phyloP scores from a whole-genome alignment of 1,140 invertebrate genomes.

The Drosophila murphyi region DNA sequence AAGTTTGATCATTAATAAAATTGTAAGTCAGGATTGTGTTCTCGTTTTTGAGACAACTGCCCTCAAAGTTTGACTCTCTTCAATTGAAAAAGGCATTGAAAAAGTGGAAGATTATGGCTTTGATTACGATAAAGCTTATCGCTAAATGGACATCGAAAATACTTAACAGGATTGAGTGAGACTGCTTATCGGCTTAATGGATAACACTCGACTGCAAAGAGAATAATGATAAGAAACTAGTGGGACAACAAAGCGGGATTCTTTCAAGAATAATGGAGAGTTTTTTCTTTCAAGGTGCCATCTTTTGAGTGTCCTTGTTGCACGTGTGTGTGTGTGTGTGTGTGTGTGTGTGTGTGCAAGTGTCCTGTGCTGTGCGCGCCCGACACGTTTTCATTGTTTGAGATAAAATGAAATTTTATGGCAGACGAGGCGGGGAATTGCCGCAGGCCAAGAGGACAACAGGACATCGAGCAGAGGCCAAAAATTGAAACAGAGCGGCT shows the following conservation, averaged over 20 bases:
- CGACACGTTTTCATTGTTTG: conserved; percentile 79
- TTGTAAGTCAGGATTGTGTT: no score
- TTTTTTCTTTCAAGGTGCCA: conserved; percentile 19
- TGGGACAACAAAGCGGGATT: conserved; percentile 21
- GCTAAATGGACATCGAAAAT: not conserved
- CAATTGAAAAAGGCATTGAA: no score
- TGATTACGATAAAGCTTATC: no score
- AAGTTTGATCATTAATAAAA: no score
- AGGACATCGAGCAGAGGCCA: conserved; percentile 44
- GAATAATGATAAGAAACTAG: conserved; percentile 19
- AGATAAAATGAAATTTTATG: conserved; percentile 81
- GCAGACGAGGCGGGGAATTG: conserved; percentile 27
- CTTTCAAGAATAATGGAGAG: conserved; percentile 5
- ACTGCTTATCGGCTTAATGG: conserved; percentile 7
- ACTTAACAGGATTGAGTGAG: not conserved
- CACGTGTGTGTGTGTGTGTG: conserved; percentile 3
- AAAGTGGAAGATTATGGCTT: no score
- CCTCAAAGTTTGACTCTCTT: no score
- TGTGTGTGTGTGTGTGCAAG: conserved; percentile 12
- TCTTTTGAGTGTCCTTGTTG: conserved; percentile 20
- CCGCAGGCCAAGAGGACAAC: conserved; percentile 22
- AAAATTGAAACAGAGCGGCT: conserved; percentile 81
- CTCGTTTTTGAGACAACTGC: no score
- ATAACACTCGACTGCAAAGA: conserved; percentile 18
- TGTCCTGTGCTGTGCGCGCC: conserved; percentile 37